Evolutionary conservation across 1,140 invertebrate species (phyloP), one percentile per base, ranked within the genome.

Genomic region (Tetramorium alpestre): DNA sequence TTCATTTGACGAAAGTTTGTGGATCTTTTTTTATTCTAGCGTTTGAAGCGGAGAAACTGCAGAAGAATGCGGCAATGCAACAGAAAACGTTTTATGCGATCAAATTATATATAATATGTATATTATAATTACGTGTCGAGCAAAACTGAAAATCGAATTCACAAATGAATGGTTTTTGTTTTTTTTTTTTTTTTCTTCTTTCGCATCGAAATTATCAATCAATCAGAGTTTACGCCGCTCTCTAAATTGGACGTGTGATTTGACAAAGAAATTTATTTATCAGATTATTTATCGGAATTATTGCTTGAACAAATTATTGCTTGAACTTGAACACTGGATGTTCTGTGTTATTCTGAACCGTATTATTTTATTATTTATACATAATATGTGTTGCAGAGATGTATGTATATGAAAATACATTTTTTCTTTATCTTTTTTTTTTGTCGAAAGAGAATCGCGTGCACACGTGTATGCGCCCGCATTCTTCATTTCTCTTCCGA

Each of bases 11-110:
- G 60, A 78, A 65, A 78, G 11, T 73, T 64, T 16, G 11, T 62
- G 73, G 56, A 88, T 67, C 84, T 33, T 73, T 60, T 89, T 80
- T 75, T 64, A 25, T 33, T 70, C 54, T 49, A 70, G 88, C 69
- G 82, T 77, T 78, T 64, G 54, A 72, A 87, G 58, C 54, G 81
- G 86, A 89, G 84, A 22, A 91, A 91, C 41, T 91, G 67, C 90
- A 87, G 90, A 90, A 89, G 86, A 90, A 82, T 89, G 41, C 78
- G 47, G 73, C 47, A 25, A 76, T 88, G 80, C 60, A 62, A 65
- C 41, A 51, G 16, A 13, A 75, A 18, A 56, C 6, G 62, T 47
- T 16, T 8, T 10, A 41, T 10, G 25, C 28, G 8, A 47, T 77
- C 33, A 41, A 22, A 56, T 25, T 65, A 56, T 33, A 33, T 33